Conservation (phyloP, 2,113 vertebrate genomes). For the Melanerpes aurifrons region DNA sequence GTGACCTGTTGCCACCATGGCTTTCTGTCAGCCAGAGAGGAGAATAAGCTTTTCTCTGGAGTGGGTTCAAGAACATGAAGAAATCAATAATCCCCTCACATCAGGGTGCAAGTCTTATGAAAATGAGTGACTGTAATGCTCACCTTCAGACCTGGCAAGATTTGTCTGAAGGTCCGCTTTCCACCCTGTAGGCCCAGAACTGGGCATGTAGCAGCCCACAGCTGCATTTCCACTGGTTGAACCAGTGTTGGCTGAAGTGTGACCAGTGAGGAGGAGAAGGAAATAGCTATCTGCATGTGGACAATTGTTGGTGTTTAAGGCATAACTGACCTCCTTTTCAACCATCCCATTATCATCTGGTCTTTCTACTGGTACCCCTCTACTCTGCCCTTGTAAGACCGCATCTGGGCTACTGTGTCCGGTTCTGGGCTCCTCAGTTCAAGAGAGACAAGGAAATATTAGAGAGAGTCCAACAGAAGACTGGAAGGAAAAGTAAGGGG, state of each 20-base stretch:
- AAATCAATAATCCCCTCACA: background rate
- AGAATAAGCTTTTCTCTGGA: background rate
- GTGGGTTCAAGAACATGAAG: slow-evolving; percentile 6
- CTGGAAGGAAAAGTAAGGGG: too few species aligned
- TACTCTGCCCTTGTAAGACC: too few species aligned
- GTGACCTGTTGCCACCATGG: background rate
- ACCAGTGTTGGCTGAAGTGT: rapidly evolving
- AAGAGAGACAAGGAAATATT: too few species aligned
- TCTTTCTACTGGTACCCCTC: too few species aligned
- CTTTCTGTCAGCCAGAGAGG: background rate
- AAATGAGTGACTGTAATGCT: background rate
- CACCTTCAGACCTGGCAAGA: background rate
- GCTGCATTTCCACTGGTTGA: background rate
- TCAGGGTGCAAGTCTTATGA: background rate
- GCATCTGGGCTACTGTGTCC: too few species aligned
- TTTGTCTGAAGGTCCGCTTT: background rate
- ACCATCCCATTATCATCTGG: background rate
- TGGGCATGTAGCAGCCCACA: background rate
- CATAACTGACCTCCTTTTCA: background rate
- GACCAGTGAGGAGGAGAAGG: background rate
- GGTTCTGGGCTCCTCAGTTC: too few species aligned
- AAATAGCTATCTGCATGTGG: rapidly evolving
- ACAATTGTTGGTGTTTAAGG: background rate
- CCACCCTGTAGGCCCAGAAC: background rate
- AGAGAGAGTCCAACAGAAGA: too few species aligned